Percentiles rank a stretch among this genome's conserved stretches.
Conservation (phyloP, 1,140 invertebrate species). For the Thrips palmi region DNA sequence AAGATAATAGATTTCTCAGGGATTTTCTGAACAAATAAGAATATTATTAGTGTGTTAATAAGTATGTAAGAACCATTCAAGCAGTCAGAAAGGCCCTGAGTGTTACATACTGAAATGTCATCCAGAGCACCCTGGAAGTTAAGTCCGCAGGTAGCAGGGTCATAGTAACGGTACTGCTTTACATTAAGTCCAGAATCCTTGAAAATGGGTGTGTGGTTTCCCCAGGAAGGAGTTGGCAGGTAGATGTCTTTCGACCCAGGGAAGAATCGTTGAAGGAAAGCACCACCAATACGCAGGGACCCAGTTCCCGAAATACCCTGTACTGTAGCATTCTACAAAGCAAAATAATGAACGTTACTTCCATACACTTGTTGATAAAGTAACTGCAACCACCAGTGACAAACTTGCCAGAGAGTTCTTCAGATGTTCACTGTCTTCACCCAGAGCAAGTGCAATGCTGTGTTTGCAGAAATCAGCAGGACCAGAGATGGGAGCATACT, state of each 20-base stretch:
- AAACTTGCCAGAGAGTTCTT: slow-evolving; percentile 51
- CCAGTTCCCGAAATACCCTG: slow-evolving; percentile 94
- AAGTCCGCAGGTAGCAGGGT: slow-evolving; percentile 87
- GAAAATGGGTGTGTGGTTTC: slow-evolving; percentile 91
- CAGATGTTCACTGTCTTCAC: slow-evolving; percentile 55
- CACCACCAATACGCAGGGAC: slow-evolving; percentile 78
- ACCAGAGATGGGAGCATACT: slow-evolving; percentile 89
- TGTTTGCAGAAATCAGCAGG: slow-evolving; percentile 58
- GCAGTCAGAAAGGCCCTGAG: slow-evolving; percentile 12
- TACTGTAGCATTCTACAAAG: slow-evolving; percentile 49
- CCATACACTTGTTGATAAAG: neutral
- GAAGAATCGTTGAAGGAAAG: slow-evolving; percentile 78
- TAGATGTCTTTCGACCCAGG: slow-evolving; percentile 72
- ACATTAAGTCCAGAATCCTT: slow-evolving; percentile 73
- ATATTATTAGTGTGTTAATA: slow-evolving; percentile 6
- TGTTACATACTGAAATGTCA: slow-evolving; percentile 66
- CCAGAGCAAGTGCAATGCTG: slow-evolving; percentile 76
- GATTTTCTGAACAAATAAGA: slow-evolving; percentile 53
- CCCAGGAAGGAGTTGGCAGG: slow-evolving; percentile 92
- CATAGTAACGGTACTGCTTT: slow-evolving; percentile 90
- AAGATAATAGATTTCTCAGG: slow-evolving; percentile 85
- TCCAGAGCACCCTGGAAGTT: slow-evolving; percentile 82
- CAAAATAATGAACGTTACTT: slow-evolving; percentile 9
- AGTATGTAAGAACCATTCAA: neutral
- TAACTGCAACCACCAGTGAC: neutral